Conservation (phyloP, 2,888 invertebrate species). For the Gibbula magus region DNA sequence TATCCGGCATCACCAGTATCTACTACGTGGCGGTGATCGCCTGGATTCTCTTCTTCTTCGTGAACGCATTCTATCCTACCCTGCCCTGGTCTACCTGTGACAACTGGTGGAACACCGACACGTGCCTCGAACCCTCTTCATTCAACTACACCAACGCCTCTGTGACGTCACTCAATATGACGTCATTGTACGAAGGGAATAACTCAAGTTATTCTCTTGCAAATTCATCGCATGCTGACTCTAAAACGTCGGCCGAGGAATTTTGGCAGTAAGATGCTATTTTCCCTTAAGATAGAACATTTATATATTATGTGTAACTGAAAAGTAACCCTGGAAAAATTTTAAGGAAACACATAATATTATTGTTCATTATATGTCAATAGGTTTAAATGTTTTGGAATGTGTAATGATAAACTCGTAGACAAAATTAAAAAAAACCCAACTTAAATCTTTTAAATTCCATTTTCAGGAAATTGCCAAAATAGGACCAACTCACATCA, state of each 20-base stretch:
- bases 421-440: no score
- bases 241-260: constrained; percentile 52
- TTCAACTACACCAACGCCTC: not conserved
- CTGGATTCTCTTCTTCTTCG: constrained; percentile 60
- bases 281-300: no score
- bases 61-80: constrained; percentile 50
- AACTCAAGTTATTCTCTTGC: not conserved
- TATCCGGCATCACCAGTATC: constrained; percentile 57
- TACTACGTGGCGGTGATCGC: constrained; percentile 60
- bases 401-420: no score
- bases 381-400: no score
- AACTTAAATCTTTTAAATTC: no score
- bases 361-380: no score
- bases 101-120: constrained; percentile 54
- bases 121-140: constrained; percentile 39
- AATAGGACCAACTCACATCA: no score
- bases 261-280: constrained; percentile 57
- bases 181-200: not conserved
- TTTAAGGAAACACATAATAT: no score
- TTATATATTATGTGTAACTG: no score
- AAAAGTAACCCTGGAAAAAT: no score
- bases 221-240: not conserved
- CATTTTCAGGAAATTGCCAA: no score
- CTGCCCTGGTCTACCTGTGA: constrained; percentile 56
- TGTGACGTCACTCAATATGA: not conserved